A percentile compares a stretch with the other conserved stretches of the same genome.
These are phyloP conservation scores for Meteorus cinctellus DNA, from an alignment of 2,888 invertebrate genomes.

Conservation along the genomic window DNA sequence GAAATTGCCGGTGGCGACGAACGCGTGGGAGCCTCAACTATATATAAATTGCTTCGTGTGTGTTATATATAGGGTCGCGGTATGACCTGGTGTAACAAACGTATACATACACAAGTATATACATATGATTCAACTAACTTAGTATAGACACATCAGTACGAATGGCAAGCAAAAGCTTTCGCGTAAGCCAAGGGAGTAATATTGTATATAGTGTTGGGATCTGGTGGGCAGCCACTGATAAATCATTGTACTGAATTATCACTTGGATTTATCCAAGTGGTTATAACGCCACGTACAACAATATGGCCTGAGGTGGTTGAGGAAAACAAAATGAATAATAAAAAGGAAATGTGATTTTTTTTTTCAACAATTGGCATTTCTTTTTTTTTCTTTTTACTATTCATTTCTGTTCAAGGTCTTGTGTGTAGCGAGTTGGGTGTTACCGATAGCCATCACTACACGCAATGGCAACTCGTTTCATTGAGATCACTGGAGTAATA, in stretches of 20 bases:
- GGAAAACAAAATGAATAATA: not conserved
- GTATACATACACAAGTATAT: not conserved
- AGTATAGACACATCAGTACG: constrained; percentile 8
- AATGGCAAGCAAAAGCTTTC: constrained; percentile 21
- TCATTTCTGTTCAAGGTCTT: not conserved
- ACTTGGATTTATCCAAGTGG: constrained; percentile 30
- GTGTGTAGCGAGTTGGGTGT: constrained; percentile 5
- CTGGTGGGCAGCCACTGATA: constrained; percentile 41
- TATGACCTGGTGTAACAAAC: constrained; percentile 16
- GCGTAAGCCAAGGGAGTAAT: constrained; percentile 26
- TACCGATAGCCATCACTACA: constrained; percentile 19
- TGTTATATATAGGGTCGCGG: constrained; percentile 27
- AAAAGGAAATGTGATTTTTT: not conserved
- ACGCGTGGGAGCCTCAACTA: constrained; percentile 40
- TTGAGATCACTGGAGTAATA: constrained; percentile 34
- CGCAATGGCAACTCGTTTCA: constrained; percentile 28
- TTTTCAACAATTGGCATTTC: not conserved
- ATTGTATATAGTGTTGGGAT: constrained; percentile 7
- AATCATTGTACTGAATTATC: constrained; percentile 40
- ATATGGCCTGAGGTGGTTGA: not conserved
- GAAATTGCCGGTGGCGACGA: constrained; percentile 40
- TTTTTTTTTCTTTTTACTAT: not conserved
- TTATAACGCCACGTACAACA: constrained; percentile 13
- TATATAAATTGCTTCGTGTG: constrained; percentile 32
- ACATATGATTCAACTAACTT: constrained; percentile 11